Evolutionary conservation across 1,140 invertebrate genomes (phyloP).

Genomic region (Ooceraea biroi): DNA sequence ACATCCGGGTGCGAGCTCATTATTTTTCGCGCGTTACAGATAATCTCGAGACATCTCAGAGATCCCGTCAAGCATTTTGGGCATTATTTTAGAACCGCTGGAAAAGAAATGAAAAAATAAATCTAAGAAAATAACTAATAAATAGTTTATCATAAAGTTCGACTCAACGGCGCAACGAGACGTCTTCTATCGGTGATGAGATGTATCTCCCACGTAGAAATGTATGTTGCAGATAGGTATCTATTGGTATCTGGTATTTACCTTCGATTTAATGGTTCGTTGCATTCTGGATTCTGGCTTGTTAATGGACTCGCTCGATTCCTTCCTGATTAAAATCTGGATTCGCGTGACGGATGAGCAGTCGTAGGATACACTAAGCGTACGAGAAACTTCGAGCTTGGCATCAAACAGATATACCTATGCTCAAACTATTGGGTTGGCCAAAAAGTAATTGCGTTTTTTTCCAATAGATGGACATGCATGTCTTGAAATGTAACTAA

Average conservation of each 20-base stretch:
- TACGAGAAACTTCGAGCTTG: neutral
- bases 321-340: neutral
- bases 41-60: neutral
- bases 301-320: conserved; percentile 16
- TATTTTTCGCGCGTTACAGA: neutral
- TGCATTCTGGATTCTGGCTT: neutral
- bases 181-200: no score
- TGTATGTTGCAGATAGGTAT: neutral
- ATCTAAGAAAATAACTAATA: no score
- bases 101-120: no score
- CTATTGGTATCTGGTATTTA: neutral
- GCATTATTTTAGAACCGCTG: no score
- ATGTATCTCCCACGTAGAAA: no score
- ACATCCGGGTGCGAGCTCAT: conserved; percentile 7
- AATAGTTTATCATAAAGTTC: no score
- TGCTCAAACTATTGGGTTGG: neutral
- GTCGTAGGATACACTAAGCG: neutral
- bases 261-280: neutral
- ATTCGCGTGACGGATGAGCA: neutral
- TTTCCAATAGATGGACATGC: no score
- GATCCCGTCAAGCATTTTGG: no score
- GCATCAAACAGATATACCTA: neutral
- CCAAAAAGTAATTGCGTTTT: no score
- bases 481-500: no score
- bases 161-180: no score